phyloP scores from a whole-genome alignment of 2,888 invertebrate genomes.

The Malachius bipustulatus region DNA sequence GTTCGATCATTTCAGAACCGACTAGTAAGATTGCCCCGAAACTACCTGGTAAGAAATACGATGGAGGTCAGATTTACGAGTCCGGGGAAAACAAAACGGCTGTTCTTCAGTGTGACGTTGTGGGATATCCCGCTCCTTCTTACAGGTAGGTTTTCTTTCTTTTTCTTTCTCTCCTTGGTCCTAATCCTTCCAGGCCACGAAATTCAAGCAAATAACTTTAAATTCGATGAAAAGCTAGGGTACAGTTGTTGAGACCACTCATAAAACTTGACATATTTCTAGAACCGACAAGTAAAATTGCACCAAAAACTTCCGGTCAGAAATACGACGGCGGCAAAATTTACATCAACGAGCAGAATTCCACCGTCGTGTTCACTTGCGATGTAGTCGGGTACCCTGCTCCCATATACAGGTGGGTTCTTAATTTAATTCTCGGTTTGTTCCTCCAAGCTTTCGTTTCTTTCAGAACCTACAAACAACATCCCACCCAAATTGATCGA shows the following conservation, averaged over 20 bases:
- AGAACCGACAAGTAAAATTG: conserved; percentile 51
- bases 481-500: conserved; percentile 45
- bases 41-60: conserved; percentile 37
- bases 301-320: conserved; percentile 47
- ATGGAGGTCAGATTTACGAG: conserved; percentile 44
- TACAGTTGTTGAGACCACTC: too few species aligned
- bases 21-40: conserved; percentile 46
- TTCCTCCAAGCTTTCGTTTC: too few species aligned
- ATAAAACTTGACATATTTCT: too few species aligned
- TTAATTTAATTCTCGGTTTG: conserved; percentile 3
- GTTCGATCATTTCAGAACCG: conserved; percentile 39
- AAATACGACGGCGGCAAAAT: conserved; percentile 46
- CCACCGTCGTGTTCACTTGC: conserved; percentile 51
- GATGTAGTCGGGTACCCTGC: conserved; percentile 58
- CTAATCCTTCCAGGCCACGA: too few species aligned
- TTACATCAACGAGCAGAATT: conserved; percentile 39
- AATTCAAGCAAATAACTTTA: too few species aligned
- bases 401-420: conserved; percentile 56
- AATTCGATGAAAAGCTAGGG: too few species aligned
- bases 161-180: too few species aligned
- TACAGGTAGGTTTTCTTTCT: conserved; percentile 46
- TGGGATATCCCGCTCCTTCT: conserved; percentile 52
- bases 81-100: conserved; percentile 40
- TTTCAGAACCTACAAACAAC: conserved; percentile 54
- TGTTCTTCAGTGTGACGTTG: conserved; percentile 52